Conservation (phyloP, 1,140 invertebrate species). For the Asbolus verrucosus region DNA sequence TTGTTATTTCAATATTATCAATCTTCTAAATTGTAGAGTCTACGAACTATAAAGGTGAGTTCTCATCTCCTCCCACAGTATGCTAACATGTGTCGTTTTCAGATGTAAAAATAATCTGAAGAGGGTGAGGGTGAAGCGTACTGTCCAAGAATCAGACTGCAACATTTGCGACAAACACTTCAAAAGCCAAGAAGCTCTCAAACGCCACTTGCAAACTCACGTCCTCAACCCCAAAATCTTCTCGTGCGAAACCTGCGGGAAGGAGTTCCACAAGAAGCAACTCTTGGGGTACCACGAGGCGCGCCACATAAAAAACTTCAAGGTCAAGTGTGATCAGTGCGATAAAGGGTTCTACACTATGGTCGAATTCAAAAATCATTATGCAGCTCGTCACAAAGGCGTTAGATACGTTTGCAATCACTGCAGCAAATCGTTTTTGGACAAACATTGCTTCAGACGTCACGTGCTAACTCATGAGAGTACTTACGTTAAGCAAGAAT, state of each 20-base stretch:
- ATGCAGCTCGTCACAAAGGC: constrained; percentile 58
- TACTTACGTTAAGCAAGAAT: constrained; percentile 38
- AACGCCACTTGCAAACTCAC: constrained; percentile 7
- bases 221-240: constrained; percentile 59
- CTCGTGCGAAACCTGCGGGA: constrained; percentile 63
- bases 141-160: not conserved
- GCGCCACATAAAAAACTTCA: constrained; percentile 67
- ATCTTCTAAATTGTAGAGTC: too few relatives aligned
- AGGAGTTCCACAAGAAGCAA: constrained; percentile 64
- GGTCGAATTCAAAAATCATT: constrained; percentile 64
- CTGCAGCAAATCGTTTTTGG: constrained; percentile 68
- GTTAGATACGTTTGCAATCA: constrained; percentile 62
- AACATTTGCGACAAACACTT: constrained; percentile 43
- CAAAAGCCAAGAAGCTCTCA: not conserved
- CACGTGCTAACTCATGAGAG: constrained; percentile 61
- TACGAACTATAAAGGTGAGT: too few relatives aligned
- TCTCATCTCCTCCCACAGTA: not conserved
- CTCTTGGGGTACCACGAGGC: constrained; percentile 63
- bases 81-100: constrained; percentile 7
- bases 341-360: constrained; percentile 60
- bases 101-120: constrained; percentile 11
- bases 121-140: not conserved
- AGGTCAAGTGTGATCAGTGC: constrained; percentile 64
- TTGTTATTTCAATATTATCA: too few relatives aligned
- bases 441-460: constrained; percentile 62